Percentiles rank a stretch among this genome's conserved stretches.
Evolutionary conservation across 2,888 invertebrate genomes (phyloP).

Genomic region (Opisthograptis luteolata): DNA sequence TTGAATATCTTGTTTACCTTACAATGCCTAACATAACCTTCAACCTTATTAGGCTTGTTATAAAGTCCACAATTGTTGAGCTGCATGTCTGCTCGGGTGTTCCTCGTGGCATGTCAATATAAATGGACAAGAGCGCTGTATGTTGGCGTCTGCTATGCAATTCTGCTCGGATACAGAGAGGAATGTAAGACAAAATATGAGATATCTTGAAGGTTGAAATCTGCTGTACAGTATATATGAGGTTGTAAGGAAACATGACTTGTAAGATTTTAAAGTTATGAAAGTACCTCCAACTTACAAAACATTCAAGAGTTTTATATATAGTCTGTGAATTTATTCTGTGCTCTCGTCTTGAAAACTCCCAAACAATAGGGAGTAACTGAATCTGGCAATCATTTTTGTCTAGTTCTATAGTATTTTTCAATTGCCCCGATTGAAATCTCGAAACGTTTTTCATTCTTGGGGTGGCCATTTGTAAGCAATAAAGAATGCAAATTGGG

Average conservation of each 20-base stretch:
- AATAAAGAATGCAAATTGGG: slow-evolving; percentile 63
- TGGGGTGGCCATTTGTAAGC: slow-evolving; percentile 52
- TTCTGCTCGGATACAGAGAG: slow-evolving; percentile 12
- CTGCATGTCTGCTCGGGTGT: slow-evolving; percentile 9
- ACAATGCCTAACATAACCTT: slow-evolving; percentile 18
- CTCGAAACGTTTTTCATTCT: slow-evolving; percentile 47
- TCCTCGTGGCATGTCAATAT: slow-evolving; percentile 37
- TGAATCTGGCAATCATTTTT: too few relatives aligned
- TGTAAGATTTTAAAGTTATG: not conserved
- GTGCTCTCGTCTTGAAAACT: too few relatives aligned
- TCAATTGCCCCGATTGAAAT: slow-evolving; percentile 32
- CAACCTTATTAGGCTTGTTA: slow-evolving; percentile 5
- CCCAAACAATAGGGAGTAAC: too few relatives aligned
- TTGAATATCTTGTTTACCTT: slow-evolving; percentile 46
- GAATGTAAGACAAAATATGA: slow-evolving; percentile 22
- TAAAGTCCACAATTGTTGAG: slow-evolving; percentile 21
- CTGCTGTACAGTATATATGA: slow-evolving; percentile 2
- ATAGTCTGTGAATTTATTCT: too few relatives aligned
- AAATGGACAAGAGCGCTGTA: slow-evolving; percentile 32
- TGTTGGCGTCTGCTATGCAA: slow-evolving; percentile 31
- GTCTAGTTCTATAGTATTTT: not conserved
- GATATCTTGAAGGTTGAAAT: slow-evolving; percentile 7
- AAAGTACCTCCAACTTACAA: too few relatives aligned
- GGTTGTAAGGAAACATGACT: not conserved
- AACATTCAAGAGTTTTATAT: too few relatives aligned